Evolutionary conservation across 1,140 invertebrate genomes (phyloP), one percentile per base, ranked within the genome.

Genomic region (Drosophila lini): DNA sequence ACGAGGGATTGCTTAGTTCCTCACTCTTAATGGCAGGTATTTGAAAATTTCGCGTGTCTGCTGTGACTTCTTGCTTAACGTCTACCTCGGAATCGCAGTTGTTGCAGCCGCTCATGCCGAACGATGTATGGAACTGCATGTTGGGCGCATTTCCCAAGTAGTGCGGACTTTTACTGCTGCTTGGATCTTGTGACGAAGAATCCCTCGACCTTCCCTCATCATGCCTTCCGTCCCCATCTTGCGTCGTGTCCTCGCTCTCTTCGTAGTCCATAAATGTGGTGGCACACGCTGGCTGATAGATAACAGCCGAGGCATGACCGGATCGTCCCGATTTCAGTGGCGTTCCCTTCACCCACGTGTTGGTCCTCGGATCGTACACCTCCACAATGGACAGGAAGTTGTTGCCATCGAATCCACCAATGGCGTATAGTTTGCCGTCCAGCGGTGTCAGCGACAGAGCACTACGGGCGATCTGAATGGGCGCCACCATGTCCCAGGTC

Each of bases 301-400:
- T 97, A 2, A 98, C 96, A 11, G 97, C 97, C 52, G 97, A 97
- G 1, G 97, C 97, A 92, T 98, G 97, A 8, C 97, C 97, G 32
- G 97, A 98, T 67, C 97, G 94, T 19, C 96, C 96, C 45, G 96
- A 97, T n/a, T 96, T 96, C 92, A 98, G 95, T 3, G 95, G 94
- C 28, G 95, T 94, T 28, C 96, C 96, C 67, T 94, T 93, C 57
- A 94, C 93, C 98, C 97, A 98, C 32, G 93, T 92, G 92, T 97
- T 95, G 42, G 93, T 94, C 1, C 93, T 93, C 31, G 97, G 96
- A 93, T 98, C 96, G 89, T 97, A 98, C 52, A 97, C 95, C 93
- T 98, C 97, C 25, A 98, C 96, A 28, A 96, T 95, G 59, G 95
- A 94, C 40, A 98, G 92, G 93, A 98, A 98, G 42, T 94, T 93